Base-by-base conservation (phyloP, 2,797 vertebrate genomes). In the Phrynocephalus vlangalii region DNA sequence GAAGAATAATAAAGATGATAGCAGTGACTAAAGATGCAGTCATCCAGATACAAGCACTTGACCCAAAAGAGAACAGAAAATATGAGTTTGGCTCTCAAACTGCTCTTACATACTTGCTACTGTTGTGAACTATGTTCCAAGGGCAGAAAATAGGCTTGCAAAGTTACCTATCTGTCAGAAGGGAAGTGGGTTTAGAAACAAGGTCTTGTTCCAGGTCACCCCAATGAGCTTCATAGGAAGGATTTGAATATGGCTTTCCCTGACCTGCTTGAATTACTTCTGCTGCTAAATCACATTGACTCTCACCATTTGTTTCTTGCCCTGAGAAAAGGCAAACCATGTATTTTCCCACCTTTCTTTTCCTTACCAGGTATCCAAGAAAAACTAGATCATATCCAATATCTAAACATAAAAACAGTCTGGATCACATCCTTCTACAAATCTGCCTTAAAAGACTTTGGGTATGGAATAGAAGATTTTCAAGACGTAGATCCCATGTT, bases 391-490 rank as follows among this genome's bases (percentile, higher is more conserved):
- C 97, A 99, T 89, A 97, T 99, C 24, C 84, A 93, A 2, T 96
- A 97, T 91, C 96, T 99, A 87, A 98, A 99, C 93, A 89, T 99
- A 91, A 99, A 98, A 96, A 97, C 98, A 0, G 28, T 99, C 79
- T 99, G 98, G 98, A 96, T 99, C 95, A 98, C 97, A 85, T 97
- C 99, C 6, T 97, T 99, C 94, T 99, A 98, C 93, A 98, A 97
- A 89, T 99, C 99, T 26, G 96, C 98, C 26, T 97, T 98, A 94
- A 98, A 95, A 94, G 98, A 99, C 92, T 98, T 98, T 8, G 97
- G 97, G 52, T 98, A 98, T 1, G 99, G 98, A 82, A 97, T 98
- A 89, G 98, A 99, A 94, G 98, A 99, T 90, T 99, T 99, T 95
- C 96, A 82, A 22, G 97, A 95, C 18, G 86, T 99, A 6, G 98